phyloP scores from a whole-genome alignment of 35 echinoderm and acorn worm genomes.

The Anneissia japonica region DNA sequence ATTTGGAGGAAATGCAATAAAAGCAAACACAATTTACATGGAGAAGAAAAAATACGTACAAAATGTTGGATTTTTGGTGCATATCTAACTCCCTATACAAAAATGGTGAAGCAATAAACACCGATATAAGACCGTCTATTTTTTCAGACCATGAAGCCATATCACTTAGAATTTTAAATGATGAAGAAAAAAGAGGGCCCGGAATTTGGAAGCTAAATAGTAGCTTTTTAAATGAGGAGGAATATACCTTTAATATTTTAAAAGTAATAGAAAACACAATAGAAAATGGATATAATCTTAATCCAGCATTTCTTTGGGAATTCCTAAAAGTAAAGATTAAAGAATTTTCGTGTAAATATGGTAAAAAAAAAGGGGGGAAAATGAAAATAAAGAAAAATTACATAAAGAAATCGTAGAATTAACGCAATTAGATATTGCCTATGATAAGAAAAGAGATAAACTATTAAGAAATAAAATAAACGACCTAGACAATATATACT shows the following conservation, averaged over 20 bases:
- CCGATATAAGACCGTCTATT: background rate
- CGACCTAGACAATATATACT: background rate
- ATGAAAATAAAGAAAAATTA: background rate
- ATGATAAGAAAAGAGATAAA: background rate
- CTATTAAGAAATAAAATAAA: background rate
- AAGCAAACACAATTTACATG: background rate
- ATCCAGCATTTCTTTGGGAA: background rate
- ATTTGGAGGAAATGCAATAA: too few relatives aligned
- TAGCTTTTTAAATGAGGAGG: background rate
- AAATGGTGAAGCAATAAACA: background rate
- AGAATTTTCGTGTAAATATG: background rate
- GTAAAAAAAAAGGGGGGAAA: background rate
- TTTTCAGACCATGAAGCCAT: background rate
- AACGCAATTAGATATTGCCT: background rate
- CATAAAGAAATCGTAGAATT: background rate
- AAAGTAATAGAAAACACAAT: background rate
- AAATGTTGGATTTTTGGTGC: background rate
- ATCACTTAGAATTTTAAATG: background rate
- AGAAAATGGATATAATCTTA: background rate
- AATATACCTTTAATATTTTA: background rate
- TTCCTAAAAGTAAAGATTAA: background rate
- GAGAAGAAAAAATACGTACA: background rate
- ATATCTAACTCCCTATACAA: background rate
- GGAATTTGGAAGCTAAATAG: background rate
- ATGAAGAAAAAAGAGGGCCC: background rate